Conservation (phyloP, 2,797 vertebrate species). For the Tympanoctomys barrerae region DNA sequence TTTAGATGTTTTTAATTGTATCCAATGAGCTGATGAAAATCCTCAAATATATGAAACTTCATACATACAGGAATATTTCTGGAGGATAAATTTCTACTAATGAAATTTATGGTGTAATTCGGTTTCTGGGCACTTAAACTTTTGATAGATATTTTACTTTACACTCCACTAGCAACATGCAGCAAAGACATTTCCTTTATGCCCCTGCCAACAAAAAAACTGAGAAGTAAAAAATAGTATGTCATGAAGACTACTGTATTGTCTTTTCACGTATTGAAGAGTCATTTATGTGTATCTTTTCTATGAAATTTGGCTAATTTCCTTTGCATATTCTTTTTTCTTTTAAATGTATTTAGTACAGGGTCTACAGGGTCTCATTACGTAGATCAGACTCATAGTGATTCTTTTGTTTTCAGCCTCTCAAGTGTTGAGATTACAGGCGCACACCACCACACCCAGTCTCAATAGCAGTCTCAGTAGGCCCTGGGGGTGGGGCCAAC, state of each 20-base stretch:
- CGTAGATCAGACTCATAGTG: too few species aligned
- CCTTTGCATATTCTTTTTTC: too few species aligned
- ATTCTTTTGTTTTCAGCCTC: too few species aligned
- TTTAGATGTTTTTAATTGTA: slow-evolving; percentile 11
- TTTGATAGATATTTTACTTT: slow-evolving; percentile 51
- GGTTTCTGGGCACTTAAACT: not conserved
- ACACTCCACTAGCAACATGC: not conserved
- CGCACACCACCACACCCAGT: too few species aligned
- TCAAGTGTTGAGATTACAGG: too few species aligned
- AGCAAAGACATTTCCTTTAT: not conserved
- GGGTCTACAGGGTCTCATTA: too few species aligned
- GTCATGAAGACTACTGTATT: not conserved
- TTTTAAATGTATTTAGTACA: too few species aligned
- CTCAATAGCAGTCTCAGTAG: too few species aligned
- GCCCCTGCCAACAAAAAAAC: not conserved
- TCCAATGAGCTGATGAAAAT: not conserved
- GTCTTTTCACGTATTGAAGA: slow-evolving; percentile 26
- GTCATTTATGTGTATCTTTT: slow-evolving; percentile 1
- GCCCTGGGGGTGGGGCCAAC: too few species aligned
- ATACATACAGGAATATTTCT: slow-evolving; percentile 39
- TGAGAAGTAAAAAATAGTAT: slow-evolving; percentile 22
- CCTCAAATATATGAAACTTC: not conserved
- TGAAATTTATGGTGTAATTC: slow-evolving; percentile 27
- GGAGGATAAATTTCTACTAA: not conserved
- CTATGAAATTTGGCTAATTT: slow-evolving; percentile 19